Evolutionary conservation across 2,888 invertebrate genomes (phyloP).

Genomic region (Notodonta dromedarius): DNA sequence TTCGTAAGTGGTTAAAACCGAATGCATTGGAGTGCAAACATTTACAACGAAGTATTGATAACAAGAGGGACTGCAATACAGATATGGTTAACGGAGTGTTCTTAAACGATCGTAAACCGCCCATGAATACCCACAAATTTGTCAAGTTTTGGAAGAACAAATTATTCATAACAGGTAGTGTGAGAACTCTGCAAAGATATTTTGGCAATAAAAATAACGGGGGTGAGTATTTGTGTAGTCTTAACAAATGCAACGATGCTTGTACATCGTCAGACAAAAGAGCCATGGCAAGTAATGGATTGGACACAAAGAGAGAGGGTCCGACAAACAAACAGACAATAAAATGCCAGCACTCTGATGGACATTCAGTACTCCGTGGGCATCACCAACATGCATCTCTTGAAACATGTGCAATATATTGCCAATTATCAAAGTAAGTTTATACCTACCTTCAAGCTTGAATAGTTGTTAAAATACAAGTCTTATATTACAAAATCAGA

Average conservation of each 20-base stretch:
- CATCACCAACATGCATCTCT: constrained; percentile 75
- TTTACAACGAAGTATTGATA: constrained; percentile 74
- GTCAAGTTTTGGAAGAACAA: constrained; percentile 80
- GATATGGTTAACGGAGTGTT: constrained; percentile 75
- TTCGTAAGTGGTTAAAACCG: constrained; percentile 79
- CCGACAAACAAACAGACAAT: constrained; percentile 58
- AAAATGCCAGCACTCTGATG: constrained; percentile 75
- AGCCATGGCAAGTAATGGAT: constrained; percentile 41
- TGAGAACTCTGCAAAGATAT: constrained; percentile 74
- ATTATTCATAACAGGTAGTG: constrained; percentile 74
- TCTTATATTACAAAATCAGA: too few relatives aligned
- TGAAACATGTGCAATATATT: constrained; percentile 79
- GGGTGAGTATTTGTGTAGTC: constrained; percentile 63
- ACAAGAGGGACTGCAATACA: constrained; percentile 71
- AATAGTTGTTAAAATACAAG: too few relatives aligned
- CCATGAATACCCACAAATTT: constrained; percentile 71
- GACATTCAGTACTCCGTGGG: constrained; percentile 73
- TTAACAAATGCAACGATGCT: constrained; percentile 60
- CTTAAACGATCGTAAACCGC: constrained; percentile 68
- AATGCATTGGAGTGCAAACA: constrained; percentile 77
- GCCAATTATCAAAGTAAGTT: constrained; percentile 76
- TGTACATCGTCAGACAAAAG: constrained; percentile 64
- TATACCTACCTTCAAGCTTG: not conserved
- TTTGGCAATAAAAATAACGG: constrained; percentile 68
- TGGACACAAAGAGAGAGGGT: constrained; percentile 61